Conservation (phyloP, 2,797 vertebrate species). For the Tamandua tetradactyla region DNA sequence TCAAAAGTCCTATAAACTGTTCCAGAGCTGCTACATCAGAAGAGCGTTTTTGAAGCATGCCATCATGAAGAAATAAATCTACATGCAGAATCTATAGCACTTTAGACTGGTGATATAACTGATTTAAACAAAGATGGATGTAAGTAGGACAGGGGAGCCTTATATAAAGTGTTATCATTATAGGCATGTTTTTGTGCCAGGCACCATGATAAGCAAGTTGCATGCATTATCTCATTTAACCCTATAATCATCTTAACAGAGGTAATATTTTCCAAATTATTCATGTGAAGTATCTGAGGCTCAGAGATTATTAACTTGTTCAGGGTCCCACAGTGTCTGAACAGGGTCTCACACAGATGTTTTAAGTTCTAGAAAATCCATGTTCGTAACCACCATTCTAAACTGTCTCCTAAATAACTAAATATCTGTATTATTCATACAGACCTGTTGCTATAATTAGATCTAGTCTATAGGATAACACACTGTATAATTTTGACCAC, state of each 20-base stretch:
- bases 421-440: not conserved
- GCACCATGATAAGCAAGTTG: not conserved
- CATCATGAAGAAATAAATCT: not conserved
- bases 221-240: not conserved
- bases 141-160: not conserved
- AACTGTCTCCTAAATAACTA: not conserved
- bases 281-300: conserved; percentile 21
- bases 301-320: not conserved
- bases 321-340: not conserved
- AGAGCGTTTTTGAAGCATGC: not conserved
- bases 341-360: not conserved
- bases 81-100: not conserved
- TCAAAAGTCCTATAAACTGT: conserved; percentile 5
- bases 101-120: not conserved
- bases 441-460: not conserved
- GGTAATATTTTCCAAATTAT: not conserved
- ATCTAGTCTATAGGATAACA: not conserved
- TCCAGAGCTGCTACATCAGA: not conserved
- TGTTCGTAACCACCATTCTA: not conserved
- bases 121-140: not conserved
- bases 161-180: not conserved
- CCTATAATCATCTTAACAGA: not conserved
- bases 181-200: not conserved
- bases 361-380: conserved; percentile 18
- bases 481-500: not conserved